Conservation (phyloP, 2,113 vertebrate genomes). For the Xenopus borealis region DNA sequence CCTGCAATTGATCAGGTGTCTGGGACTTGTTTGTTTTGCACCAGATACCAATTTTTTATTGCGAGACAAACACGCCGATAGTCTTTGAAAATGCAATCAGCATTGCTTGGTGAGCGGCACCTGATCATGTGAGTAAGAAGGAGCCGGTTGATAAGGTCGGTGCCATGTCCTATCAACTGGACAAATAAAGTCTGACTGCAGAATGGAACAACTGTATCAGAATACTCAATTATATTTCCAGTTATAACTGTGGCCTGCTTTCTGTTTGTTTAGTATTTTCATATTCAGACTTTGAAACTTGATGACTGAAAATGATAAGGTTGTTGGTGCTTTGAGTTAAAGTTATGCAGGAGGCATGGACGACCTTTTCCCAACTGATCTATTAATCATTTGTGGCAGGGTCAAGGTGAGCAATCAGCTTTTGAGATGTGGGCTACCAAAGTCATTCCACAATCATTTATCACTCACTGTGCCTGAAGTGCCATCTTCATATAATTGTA, state of each 20-base stretch:
- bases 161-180: slow-evolving; percentile 25
- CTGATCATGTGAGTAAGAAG: slow-evolving; percentile 23
- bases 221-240: slow-evolving; percentile 33
- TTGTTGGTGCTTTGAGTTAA: slow-evolving; percentile 23
- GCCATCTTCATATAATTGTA: not conserved
- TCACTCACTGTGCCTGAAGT: slow-evolving; percentile 3
- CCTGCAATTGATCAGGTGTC: slow-evolving; percentile 11
- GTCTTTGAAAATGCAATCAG: slow-evolving; percentile 40
- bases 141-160: slow-evolving; percentile 25
- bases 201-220: slow-evolving; percentile 32
- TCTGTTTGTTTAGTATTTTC: slow-evolving; percentile 48
- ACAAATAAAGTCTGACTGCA: slow-evolving; percentile 47
- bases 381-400: slow-evolving; percentile 22
- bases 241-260: slow-evolving; percentile 38
- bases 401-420: slow-evolving; percentile 25
- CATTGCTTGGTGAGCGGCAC: slow-evolving; percentile 32
- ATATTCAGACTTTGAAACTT: slow-evolving; percentile 9
- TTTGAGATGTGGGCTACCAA: not conserved
- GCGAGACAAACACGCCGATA: slow-evolving; percentile 40
- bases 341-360: slow-evolving; percentile 14
- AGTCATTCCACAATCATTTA: slow-evolving; percentile 1
- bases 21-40: not conserved
- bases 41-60: slow-evolving; percentile 13
- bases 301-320: slow-evolving; percentile 27
- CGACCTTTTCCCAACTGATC: slow-evolving; percentile 34